Percentiles rank a stretch among this genome's conserved stretches.
phyloP scores from a whole-genome alignment of 2,797 vertebrate genomes.

The Sebastes flavidus region DNA sequence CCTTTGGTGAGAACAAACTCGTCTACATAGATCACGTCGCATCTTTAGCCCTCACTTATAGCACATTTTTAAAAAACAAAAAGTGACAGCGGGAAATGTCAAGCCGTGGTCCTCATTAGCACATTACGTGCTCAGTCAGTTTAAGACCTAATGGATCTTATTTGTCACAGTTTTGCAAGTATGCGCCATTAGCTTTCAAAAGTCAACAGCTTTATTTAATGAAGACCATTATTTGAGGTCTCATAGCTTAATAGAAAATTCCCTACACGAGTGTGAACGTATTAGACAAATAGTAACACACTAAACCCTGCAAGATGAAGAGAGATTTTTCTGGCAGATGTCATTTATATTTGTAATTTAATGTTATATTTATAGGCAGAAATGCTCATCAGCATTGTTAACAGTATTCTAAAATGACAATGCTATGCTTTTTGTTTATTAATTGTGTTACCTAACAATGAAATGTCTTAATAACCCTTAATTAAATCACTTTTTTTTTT shows the following conservation, averaged over 20 bases:
- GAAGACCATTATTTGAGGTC: not conserved
- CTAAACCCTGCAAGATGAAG: not conserved
- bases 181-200: not conserved
- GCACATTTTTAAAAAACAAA: not conserved
- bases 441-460: not conserved
- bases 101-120: not conserved
- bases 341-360: not conserved
- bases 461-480: not conserved
- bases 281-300: not conserved
- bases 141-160: not conserved
- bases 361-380: not conserved
- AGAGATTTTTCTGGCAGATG: not conserved
- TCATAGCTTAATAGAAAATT: not conserved
- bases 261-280: not conserved
- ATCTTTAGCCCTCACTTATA: not conserved
- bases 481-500: not conserved
- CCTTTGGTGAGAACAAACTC: conserved; percentile 86
- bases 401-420: not conserved
- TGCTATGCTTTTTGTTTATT: not conserved
- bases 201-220: not conserved
- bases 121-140: not conserved
- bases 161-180: not conserved
- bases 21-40: not conserved
- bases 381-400: not conserved
- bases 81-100: not conserved